Percentiles rank a stretch among this genome's conserved stretches.
Conservation (phyloP, 2,797 vertebrate species). For the Myotis pilosus region DNA sequence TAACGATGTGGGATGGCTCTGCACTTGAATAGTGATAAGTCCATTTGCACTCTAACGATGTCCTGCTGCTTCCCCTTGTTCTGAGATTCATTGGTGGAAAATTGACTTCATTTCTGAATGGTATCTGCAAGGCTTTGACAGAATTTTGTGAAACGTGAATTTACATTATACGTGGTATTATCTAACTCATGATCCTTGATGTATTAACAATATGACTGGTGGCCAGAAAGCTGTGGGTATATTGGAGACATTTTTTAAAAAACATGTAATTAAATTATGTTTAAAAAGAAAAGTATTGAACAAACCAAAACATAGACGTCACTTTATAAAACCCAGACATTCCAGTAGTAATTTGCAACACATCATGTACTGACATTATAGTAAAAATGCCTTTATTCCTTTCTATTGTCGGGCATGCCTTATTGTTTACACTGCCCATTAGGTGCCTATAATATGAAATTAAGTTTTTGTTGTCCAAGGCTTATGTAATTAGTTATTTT, state of each 20-base stretch:
- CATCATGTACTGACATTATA: background rate
- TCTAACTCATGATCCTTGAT: background rate
- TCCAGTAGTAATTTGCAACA: background rate
- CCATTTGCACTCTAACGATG: background rate
- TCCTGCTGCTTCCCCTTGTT: background rate
- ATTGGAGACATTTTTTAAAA: background rate
- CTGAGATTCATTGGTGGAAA: background rate
- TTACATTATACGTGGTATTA: background rate
- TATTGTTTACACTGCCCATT: background rate
- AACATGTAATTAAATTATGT: background rate
- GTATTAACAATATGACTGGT: background rate
- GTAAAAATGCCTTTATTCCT: background rate
- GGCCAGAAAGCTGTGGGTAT: background rate
- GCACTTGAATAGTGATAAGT: background rate
- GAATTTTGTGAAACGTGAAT: background rate
- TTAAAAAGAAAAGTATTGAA: background rate
- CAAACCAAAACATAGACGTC: background rate
- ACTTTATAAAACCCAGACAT: background rate
- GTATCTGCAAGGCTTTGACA: background rate
- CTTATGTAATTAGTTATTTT: conserved; percentile 21
- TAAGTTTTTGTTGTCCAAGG: background rate
- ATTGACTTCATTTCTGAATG: background rate
- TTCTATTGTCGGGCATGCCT: background rate
- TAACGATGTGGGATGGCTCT: background rate
- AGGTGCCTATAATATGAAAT: background rate